These are phyloP conservation scores for Oreochromis tanganicae DNA, from an alignment of 2,113 vertebrate genomes.

Conservation along the genomic window DNA sequence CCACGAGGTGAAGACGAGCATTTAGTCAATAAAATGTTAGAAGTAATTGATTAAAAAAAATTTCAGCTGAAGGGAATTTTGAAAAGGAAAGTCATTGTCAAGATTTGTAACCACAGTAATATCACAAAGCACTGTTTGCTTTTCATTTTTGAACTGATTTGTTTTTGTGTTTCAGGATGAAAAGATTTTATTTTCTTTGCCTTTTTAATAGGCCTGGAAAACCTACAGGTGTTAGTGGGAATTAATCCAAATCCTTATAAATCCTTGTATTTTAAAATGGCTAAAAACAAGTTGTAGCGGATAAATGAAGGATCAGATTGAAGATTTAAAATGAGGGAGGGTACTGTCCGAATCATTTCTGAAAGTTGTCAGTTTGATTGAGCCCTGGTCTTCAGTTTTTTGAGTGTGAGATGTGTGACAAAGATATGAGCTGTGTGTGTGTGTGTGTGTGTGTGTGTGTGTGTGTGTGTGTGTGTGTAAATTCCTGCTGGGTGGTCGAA, in stretches of 20 bases:
- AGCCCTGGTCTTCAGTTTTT: not conserved
- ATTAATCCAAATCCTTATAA: not conserved
- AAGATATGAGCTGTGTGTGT: not conserved
- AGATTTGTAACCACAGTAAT: not conserved
- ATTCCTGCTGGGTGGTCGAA: constrained; percentile 42
- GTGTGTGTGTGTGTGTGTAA: not conserved
- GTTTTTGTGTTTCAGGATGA: not conserved
- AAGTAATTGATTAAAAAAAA: not conserved
- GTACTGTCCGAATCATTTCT: not conserved
- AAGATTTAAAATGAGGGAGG: not conserved
- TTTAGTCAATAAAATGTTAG: not conserved
- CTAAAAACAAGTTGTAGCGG: not conserved
- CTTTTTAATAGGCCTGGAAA: not conserved
- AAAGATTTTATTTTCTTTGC: fast-evolving
- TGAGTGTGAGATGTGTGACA: not conserved
- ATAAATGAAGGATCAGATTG: not conserved
- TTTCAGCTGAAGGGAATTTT: not conserved
- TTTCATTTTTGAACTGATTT: not conserved
- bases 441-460: not conserved
- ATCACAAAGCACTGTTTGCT: not conserved
- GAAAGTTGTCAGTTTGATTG: not conserved
- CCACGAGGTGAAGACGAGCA: not conserved
- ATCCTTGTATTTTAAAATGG: not conserved
- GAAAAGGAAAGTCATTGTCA: not conserved
- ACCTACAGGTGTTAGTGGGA: not conserved